Base-by-base conservation (phyloP, 2,888 invertebrate genomes). In the Automeris io region DNA sequence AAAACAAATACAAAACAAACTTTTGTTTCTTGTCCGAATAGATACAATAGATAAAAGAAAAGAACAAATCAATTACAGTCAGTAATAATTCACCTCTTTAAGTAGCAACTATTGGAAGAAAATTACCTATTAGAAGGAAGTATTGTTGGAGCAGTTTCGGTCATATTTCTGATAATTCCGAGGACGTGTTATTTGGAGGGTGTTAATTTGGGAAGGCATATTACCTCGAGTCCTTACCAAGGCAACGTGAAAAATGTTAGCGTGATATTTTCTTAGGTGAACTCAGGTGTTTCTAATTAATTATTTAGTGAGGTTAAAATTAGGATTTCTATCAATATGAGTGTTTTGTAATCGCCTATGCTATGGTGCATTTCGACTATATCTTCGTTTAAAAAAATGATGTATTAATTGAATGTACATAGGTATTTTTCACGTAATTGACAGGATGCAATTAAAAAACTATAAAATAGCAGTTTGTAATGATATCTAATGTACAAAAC, bases 41-140 rank as follows among this genome's bases (percentile, higher is more conserved):
- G 46, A 53, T 57, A 54, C 50, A 46, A 52, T 45, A 43, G 51
- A 47, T 49, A 57, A 19, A 9, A 19, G 42, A 43, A 51, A 50
- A 57, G 51, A 66, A 68, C 64, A 63, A 74, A 72, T 71, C 72
- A 71, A 70, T 78, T 73, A 71, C 63, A 66, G 68, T 69, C 70
- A 70, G n/a, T n/a, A n/a, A n/a, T n/a, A n/a, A 73, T 68, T 64
- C 59, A 51, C 55, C 61, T 59, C 57, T 54, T 55, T 43, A 55
- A 55, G 57, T 51, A 60, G 60, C 58, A 68, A 65, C 56, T 65
- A 62, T 68, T 61, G 54, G 53, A 55, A 49, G 61, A 62, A 65
- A 71, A 74, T 75, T 67, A 66, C 58, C 67, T 64, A 74, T 70
- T 66, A 68, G 60, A 61, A 60, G 58, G 57, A 57, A 59, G 59